phyloP scores from a whole-genome alignment of 1,140 invertebrate species.

The Brachystomella parvula region DNA sequence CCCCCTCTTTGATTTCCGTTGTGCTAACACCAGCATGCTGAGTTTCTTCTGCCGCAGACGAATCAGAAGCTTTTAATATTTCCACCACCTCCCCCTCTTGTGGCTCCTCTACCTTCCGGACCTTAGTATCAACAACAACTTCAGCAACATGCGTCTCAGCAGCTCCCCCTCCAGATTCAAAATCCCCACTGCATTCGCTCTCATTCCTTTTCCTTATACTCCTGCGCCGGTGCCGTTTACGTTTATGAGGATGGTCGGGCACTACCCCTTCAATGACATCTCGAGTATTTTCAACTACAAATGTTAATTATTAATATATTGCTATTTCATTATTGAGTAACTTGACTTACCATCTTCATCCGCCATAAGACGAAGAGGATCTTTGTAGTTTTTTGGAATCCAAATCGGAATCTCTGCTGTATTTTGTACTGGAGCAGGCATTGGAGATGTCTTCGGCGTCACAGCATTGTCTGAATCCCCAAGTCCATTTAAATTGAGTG shows the following conservation, averaged over 20 bases:
- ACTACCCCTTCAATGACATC: conserved; percentile 61
- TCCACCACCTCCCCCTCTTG: not conserved
- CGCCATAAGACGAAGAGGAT: conserved; percentile 72
- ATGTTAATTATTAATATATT: not conserved
- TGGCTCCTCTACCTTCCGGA: not conserved
- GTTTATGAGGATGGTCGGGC: conserved; percentile 49
- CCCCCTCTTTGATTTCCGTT: not conserved
- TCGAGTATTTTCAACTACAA: conserved; percentile 59
- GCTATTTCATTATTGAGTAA: not conserved
- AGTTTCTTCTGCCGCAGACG: not conserved
- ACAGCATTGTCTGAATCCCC: conserved; percentile 62
- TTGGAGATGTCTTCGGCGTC: conserved; percentile 76
- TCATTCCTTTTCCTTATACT: conserved; percentile 49
- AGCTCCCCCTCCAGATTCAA: conserved; percentile 7
- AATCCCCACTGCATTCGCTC: conserved; percentile 37
- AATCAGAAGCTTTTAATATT: not conserved
- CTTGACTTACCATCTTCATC: conserved; percentile 38
- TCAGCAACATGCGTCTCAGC: not conserved
- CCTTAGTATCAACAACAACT: not conserved
- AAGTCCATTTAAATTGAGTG: conserved; percentile 84
- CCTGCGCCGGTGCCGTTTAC: conserved; percentile 49
- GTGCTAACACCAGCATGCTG: not conserved
- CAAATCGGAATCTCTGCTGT: conserved; percentile 79
- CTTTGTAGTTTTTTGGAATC: conserved; percentile 82
- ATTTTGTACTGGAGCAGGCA: conserved; percentile 67